Percentiles rank a stretch among this genome's conserved stretches.
Conservation (phyloP, 2,888 invertebrate species). For the Hydrotaea cyrtoneurina region DNA sequence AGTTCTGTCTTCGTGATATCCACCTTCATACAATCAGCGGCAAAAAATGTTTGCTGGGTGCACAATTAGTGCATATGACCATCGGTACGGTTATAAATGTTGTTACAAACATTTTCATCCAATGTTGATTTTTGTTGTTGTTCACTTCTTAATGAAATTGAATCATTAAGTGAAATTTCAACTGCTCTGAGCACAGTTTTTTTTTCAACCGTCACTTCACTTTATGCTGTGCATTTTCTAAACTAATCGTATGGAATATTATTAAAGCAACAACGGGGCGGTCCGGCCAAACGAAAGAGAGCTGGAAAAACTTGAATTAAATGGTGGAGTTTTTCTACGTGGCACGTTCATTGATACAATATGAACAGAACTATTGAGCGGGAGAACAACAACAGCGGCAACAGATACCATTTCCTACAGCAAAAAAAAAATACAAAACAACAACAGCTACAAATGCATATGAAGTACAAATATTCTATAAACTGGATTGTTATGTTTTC, state of each 20-base stretch:
- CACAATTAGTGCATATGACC: slow-evolving; percentile 16
- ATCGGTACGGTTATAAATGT: slow-evolving; percentile 45
- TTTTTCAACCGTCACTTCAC: not conserved
- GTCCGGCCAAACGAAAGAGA: not conserved
- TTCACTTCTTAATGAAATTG: slow-evolving; percentile 64
- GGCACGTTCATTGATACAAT: slow-evolving; percentile 25
- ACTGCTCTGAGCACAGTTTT: slow-evolving; percentile 42
- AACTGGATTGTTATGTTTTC: slow-evolving; percentile 47
- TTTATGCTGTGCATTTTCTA: slow-evolving; percentile 16
- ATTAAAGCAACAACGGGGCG: slow-evolving; percentile 36
- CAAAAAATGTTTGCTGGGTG: not conserved
- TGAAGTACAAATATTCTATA: slow-evolving; percentile 38
- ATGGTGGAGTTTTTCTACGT: not conserved
- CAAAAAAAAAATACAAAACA: not conserved
- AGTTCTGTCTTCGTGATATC: not conserved
- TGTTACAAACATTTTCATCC: slow-evolving; percentile 50
- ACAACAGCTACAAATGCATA: slow-evolving; percentile 5
- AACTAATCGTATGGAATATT: slow-evolving; percentile 62
- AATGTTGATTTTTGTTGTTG: slow-evolving; percentile 48
- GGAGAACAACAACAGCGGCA: slow-evolving; percentile 43
- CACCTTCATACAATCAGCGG: not conserved
- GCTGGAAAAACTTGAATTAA: slow-evolving; percentile 20
- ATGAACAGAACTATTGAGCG: slow-evolving; percentile 50
- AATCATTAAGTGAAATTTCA: slow-evolving; percentile 66
- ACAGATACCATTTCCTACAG: slow-evolving; percentile 17